Evolutionary conservation across 30 jellyfish, hydroid and myxozoan genomes (phyloP).

Genomic region (Rhopilema esculentum): DNA sequence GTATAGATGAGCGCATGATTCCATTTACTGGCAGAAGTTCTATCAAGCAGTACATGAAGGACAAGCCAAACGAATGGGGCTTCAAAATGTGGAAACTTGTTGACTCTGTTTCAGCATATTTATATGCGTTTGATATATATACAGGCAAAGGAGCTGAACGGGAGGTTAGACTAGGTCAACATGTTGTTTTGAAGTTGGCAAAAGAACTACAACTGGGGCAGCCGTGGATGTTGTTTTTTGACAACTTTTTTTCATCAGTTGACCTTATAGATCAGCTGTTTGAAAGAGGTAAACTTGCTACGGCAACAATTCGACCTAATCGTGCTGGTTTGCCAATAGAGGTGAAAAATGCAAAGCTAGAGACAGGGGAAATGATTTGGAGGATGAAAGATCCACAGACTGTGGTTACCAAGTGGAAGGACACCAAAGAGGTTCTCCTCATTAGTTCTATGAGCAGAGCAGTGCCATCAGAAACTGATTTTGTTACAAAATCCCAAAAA

Average conservation of each 20-base stretch:
- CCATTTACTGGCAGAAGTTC: conserved; percentile 22
- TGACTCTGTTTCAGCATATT: background rate
- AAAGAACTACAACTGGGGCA: conserved; percentile 16
- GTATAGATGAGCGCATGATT: conserved; percentile 25
- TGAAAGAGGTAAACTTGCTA: background rate
- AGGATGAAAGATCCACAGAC: too few species aligned
- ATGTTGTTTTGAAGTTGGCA: conserved; percentile 28
- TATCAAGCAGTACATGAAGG: conserved; percentile 33
- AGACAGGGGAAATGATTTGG: too few species aligned
- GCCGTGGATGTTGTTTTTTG: background rate
- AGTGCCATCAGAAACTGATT: too few species aligned
- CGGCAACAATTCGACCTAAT: background rate
- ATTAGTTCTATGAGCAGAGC: too few species aligned
- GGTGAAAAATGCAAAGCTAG: background rate
- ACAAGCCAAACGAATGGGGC: conserved; percentile 9
- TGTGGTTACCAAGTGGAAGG: too few species aligned
- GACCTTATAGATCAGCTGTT: background rate
- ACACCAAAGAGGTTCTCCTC: too few species aligned
- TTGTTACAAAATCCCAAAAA: too few species aligned
- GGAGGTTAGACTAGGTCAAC: conserved; percentile 16
- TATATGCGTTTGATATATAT: conserved; percentile 10
- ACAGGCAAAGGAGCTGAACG: background rate
- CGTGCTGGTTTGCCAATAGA: background rate
- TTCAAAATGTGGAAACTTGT: conserved; percentile 28
- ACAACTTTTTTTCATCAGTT: background rate